Percentiles rank a stretch among this genome's conserved stretches.
These are phyloP conservation scores for Gobiocypris rarus DNA, from an alignment of 2,113 vertebrate species.

Conservation along the genomic window DNA sequence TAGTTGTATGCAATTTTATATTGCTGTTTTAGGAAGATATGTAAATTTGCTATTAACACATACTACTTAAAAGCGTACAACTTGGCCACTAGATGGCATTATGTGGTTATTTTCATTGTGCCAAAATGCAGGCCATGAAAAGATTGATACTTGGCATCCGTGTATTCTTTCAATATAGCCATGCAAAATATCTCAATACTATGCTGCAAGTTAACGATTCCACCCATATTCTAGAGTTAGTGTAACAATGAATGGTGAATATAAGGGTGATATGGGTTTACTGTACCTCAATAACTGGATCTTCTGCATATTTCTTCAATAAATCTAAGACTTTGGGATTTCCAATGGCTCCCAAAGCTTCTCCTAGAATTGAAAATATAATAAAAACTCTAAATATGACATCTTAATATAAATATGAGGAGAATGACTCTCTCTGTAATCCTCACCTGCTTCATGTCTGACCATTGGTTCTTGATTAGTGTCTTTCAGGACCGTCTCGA, in stretches of 20 bases:
- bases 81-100: no score
- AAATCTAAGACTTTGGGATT: slow-evolving; percentile 82
- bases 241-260: not conserved
- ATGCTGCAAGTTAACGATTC: no score
- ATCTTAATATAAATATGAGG: not conserved
- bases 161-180: no score
- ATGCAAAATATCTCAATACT: no score
- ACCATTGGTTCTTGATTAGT: slow-evolving; percentile 89
- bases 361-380: slow-evolving; percentile 74
- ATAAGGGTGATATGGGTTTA: not conserved
- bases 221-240: not conserved
- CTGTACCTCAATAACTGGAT: slow-evolving; percentile 85
- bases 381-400: not conserved
- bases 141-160: no score
- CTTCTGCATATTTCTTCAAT: slow-evolving; percentile 81
- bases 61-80: no score
- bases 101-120: no score
- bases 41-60: no score
- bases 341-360: slow-evolving; percentile 93
- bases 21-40: no score
- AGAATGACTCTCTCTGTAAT: not conserved
- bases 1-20: no score
- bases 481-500: slow-evolving; percentile 81
- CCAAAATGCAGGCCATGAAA: no score
- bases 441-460: slow-evolving; percentile 90